Conservation (phyloP, 2,888 invertebrate species). For the Stenchaetothrips biformis region DNA sequence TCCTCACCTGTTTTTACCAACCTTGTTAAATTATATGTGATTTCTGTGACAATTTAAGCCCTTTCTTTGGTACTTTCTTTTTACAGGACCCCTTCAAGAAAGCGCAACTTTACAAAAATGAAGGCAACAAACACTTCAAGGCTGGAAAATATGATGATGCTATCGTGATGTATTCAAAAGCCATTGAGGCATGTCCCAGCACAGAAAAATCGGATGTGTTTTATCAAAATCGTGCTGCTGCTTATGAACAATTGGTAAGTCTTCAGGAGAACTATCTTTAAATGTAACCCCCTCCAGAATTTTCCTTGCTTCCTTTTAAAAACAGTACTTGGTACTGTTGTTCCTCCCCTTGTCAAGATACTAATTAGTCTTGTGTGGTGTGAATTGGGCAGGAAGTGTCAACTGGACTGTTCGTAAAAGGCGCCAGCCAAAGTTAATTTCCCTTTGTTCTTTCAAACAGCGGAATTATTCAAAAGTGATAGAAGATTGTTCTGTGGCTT, state of each 20-base stretch:
- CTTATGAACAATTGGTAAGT: slow-evolving; percentile 77
- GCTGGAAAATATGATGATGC: slow-evolving; percentile 87
- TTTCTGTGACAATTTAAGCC: no score
- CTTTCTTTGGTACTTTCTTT: not conserved
- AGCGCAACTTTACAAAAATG: slow-evolving; percentile 55
- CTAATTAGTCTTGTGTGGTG: not conserved
- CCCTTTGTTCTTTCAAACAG: not conserved
- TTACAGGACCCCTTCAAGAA: not conserved
- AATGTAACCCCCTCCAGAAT: not conserved
- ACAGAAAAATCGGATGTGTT: slow-evolving; percentile 77
- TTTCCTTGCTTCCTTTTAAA: no score
- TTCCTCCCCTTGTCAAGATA: not conserved
- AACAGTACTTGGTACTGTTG: no score
- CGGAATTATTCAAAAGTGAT: slow-evolving; percentile 57
- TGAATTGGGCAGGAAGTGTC: not conserved
- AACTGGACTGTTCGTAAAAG: not conserved
- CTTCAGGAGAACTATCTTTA: not conserved
- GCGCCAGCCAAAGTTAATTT: not conserved
- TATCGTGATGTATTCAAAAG: slow-evolving; percentile 81
- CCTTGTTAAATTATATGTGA: no score
- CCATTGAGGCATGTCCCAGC: slow-evolving; percentile 84
- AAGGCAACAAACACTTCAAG: slow-evolving; percentile 84
- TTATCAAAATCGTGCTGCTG: slow-evolving; percentile 94
- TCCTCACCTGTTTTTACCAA: no score
- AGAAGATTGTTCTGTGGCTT: slow-evolving; percentile 78